Conservation (phyloP, 2,888 invertebrate species). For the Nephrocerus scutellatus region DNA sequence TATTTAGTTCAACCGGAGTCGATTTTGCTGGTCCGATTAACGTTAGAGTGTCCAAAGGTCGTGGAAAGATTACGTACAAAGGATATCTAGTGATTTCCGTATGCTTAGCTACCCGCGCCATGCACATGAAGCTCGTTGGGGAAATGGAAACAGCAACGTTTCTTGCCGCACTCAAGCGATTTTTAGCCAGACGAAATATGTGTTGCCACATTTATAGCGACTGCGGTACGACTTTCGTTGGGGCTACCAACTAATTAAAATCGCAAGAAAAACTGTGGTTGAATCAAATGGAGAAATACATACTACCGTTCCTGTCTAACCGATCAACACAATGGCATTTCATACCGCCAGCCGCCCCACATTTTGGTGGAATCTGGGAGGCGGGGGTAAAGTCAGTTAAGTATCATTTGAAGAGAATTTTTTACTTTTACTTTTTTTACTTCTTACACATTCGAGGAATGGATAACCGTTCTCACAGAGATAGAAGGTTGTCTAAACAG, state of each 20-base stretch:
- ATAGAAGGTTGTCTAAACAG: slow-evolving; percentile 16
- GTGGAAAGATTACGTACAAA: slow-evolving; percentile 13
- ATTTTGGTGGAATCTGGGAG: slow-evolving; percentile 21
- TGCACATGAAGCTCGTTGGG: slow-evolving; percentile 21
- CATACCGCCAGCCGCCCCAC: slow-evolving; percentile 15
- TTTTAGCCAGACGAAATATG: slow-evolving; percentile 14
- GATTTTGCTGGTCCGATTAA: slow-evolving; percentile 21
- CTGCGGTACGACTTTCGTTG: slow-evolving; percentile 22
- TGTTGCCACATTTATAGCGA: slow-evolving; percentile 17
- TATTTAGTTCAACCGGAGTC: slow-evolving; percentile 21
- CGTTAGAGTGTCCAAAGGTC: slow-evolving; percentile 15
- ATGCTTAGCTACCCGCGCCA: slow-evolving; percentile 18
- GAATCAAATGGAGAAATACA: no score
- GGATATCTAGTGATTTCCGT: slow-evolving; percentile 20
- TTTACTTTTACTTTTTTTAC: slow-evolving; percentile 7
- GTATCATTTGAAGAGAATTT: slow-evolving; percentile 13
- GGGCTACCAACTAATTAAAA: slow-evolving; percentile 11
- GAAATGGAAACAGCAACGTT: slow-evolving; percentile 20
- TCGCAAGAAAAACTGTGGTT: slow-evolving; percentile 6
- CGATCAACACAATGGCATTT: slow-evolving; percentile 12
- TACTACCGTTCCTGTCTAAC: no score
- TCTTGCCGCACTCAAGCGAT: slow-evolving; percentile 19
- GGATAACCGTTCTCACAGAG: slow-evolving; percentile 8
- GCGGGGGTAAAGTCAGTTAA: slow-evolving; percentile 18
- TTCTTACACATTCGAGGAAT: slow-evolving; percentile 17